Conservation (phyloP, 2,113 vertebrate genomes). For the Pithys albifrons region DNA sequence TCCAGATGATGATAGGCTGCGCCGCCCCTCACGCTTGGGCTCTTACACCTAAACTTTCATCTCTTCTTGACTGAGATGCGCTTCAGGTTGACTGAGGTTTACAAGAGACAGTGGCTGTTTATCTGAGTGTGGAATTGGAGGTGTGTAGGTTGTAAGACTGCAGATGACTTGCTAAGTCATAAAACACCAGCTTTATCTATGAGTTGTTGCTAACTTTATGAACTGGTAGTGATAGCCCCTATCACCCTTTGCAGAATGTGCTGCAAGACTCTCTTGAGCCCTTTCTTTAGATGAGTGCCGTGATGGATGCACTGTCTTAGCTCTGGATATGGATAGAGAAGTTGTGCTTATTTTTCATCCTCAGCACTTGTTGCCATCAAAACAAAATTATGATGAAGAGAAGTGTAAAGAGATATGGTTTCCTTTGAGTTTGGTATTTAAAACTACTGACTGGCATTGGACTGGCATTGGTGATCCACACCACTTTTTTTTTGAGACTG, state of each 20-base stretch:
- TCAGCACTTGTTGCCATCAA: background rate
- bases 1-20: background rate
- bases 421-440: background rate
- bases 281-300: background rate
- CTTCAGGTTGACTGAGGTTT: constrained; percentile 10
- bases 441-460: background rate
- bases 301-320: background rate
- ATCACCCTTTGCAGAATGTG: background rate
- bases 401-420: background rate
- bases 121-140: constrained; percentile 4
- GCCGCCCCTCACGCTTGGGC: background rate
- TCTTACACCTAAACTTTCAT: background rate
- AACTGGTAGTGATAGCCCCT: background rate
- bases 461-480: background rate
- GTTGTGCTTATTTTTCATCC: background rate
- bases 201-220: background rate
- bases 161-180: background rate
- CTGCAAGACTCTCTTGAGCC: background rate
- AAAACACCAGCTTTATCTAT: background rate
- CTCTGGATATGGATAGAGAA: background rate
- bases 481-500: background rate
- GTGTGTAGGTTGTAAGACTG: constrained; percentile 29
- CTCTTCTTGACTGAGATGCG: background rate
- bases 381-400: constrained; percentile 3
- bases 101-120: background rate